Evolutionary conservation across 2,888 invertebrate genomes (phyloP).

Genomic region (Anticlea derivata): DNA sequence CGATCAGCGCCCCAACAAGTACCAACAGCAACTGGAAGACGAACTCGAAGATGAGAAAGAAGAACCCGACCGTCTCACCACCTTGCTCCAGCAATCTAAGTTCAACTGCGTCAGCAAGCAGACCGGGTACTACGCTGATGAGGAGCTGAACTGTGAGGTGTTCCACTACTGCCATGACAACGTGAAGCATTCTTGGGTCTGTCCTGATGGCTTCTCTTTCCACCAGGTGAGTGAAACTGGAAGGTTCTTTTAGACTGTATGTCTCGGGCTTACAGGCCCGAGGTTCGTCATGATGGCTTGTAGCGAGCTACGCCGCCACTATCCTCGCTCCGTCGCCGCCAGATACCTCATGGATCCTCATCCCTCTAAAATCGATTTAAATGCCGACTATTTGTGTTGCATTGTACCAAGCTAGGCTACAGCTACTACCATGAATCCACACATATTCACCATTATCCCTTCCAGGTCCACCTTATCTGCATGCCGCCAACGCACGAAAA

Average conservation of each 20-base stretch:
- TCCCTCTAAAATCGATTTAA: no score
- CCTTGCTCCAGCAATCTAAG: slow-evolving; percentile 91
- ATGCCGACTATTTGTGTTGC: no score
- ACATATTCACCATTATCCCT: slow-evolving; percentile 32
- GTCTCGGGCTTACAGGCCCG: no score
- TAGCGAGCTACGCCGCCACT: no score
- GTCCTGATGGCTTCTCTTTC: slow-evolving; percentile 95
- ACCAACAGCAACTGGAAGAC: slow-evolving; percentile 65
- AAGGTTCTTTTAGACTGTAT: no score
- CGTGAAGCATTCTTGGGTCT: slow-evolving; percentile 96
- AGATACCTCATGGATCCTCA: no score
- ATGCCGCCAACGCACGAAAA: slow-evolving; percentile 96
- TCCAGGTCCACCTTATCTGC: slow-evolving; percentile 94
- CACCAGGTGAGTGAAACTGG: slow-evolving; percentile 85
- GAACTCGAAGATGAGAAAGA: slow-evolving; percentile 89
- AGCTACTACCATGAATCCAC: no score
- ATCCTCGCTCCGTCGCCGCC: no score
- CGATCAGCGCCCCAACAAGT: slow-evolving; percentile 57
- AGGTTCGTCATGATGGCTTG: no score
- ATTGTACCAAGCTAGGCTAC: no score
- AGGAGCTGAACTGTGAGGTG: slow-evolving; percentile 94
- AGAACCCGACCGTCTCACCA: slow-evolving; percentile 92
- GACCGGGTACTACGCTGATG: slow-evolving; percentile 96
- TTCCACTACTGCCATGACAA: slow-evolving; percentile 97
- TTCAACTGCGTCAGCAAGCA: slow-evolving; percentile 92